Evolutionary conservation across 2,888 invertebrate species (phyloP).

Genomic region (Hyposoter dolosus): DNA sequence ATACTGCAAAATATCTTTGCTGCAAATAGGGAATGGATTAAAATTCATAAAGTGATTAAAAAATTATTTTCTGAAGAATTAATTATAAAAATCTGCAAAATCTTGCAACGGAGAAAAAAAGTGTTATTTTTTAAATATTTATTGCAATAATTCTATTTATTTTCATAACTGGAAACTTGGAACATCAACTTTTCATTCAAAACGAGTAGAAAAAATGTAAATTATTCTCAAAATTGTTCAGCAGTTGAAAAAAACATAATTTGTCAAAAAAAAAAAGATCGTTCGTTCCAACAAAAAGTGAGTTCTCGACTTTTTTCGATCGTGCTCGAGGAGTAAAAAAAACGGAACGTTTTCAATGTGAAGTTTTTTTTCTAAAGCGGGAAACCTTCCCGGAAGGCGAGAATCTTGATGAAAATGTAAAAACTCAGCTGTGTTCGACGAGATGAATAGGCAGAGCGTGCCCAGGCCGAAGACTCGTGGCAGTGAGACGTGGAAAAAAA

Average conservation of each 20-base stretch:
- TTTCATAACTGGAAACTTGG: neutral
- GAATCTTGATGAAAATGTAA: slow-evolving; percentile 51
- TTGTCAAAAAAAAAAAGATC: neutral
- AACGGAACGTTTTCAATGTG: slow-evolving; percentile 5
- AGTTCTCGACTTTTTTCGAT: slow-evolving; percentile 11
- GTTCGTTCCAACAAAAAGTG: slow-evolving; percentile 4
- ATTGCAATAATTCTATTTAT: neutral
- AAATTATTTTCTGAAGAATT: neutral
- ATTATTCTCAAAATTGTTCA: neutral
- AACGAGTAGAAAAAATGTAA: neutral
- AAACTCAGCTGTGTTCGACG: slow-evolving; percentile 17
- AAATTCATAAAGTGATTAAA: neutral
- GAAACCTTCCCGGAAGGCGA: slow-evolving; percentile 1
- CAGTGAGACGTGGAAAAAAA: slow-evolving; percentile 25
- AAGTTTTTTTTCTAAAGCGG: slow-evolving; percentile 19
- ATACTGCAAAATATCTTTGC: too few species aligned
- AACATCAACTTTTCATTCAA: neutral
- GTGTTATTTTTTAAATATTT: neutral
- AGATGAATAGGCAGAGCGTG: slow-evolving; percentile 30
- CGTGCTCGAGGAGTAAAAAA: neutral
- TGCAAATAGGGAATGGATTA: neutral
- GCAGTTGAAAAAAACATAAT: neutral
- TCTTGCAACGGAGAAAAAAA: neutral
- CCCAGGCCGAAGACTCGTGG: slow-evolving; percentile 5
- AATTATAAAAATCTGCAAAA: neutral